phyloP scores from a whole-genome alignment of 1,140 invertebrate genomes.

The Andrena cerasifolii region DNA sequence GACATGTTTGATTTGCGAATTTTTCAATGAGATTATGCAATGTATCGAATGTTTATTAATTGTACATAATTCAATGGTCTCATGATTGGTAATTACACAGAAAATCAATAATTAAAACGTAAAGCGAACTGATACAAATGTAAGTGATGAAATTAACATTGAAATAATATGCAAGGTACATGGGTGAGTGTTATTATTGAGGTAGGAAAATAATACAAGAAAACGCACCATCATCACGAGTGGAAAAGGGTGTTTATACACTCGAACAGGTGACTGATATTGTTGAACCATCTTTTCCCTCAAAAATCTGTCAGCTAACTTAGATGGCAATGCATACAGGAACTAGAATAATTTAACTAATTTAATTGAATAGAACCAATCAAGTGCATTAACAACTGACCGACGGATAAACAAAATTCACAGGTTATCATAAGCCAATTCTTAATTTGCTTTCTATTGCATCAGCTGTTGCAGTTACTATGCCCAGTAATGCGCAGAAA shows the following conservation, averaged over 20 bases:
- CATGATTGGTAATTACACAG: no score
- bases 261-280: slow-evolving; percentile 96
- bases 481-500: background rate
- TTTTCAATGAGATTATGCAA: no score
- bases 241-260: slow-evolving; percentile 98
- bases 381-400: background rate
- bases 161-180: slow-evolving; percentile 7
- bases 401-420: slow-evolving; percentile 24
- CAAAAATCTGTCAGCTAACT: background rate
- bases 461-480: background rate
- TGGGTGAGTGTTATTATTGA: background rate
- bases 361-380: slow-evolving; percentile 17
- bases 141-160: background rate
- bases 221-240: slow-evolving; percentile 97
- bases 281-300: slow-evolving; percentile 93
- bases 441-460: background rate
- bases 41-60: no score
- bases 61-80: no score
- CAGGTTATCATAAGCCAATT: slow-evolving; percentile 21
- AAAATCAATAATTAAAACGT: no score
- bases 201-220: slow-evolving; percentile 26
- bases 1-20: background rate
- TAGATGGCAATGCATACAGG: slow-evolving; percentile 1
- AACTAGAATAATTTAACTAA: slow-evolving; percentile 21
- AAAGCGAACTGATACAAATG: background rate